Evolutionary conservation across 2,888 invertebrate species (phyloP).

Genomic region (Pseudococcus jackbeardsleyi): DNA sequence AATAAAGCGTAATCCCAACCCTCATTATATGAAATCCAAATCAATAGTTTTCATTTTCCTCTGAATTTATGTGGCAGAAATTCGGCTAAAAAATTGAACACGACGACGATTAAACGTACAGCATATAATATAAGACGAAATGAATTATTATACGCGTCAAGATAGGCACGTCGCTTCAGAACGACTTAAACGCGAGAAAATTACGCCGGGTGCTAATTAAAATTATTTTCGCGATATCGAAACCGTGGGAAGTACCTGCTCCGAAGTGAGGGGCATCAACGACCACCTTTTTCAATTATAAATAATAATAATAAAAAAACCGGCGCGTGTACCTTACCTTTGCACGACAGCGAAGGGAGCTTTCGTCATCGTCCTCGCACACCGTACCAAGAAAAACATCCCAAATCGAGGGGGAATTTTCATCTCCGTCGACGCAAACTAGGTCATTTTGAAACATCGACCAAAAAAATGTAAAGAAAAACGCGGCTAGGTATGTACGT

Average conservation of each 20-base stretch:
- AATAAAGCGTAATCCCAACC: no score
- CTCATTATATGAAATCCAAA: no score
- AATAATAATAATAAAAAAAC: neutral
- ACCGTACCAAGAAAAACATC: neutral
- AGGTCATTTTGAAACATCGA: neutral
- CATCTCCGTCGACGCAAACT: neutral
- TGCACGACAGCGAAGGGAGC: no score
- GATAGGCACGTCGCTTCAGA: neutral
- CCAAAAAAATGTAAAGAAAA: neutral
- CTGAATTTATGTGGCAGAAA: neutral
- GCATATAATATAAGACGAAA: neutral
- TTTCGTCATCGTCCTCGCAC: neutral
- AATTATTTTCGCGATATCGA: neutral
- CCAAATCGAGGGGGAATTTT: neutral
- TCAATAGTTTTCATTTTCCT: no score
- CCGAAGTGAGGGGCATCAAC: neutral
- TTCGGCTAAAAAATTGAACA: neutral
- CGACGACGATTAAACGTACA: no score
- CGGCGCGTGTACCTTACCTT: no score
- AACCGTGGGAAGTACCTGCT: neutral
- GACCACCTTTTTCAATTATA: neutral
- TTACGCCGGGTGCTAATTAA: neutral
- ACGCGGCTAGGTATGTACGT: neutral
- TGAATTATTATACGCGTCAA: neutral
- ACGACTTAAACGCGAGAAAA: neutral